Percentiles rank a stretch among this genome's conserved stretches.
Evolutionary conservation across 2,888 invertebrate species (phyloP).

Genomic region (Timema podura): DNA sequence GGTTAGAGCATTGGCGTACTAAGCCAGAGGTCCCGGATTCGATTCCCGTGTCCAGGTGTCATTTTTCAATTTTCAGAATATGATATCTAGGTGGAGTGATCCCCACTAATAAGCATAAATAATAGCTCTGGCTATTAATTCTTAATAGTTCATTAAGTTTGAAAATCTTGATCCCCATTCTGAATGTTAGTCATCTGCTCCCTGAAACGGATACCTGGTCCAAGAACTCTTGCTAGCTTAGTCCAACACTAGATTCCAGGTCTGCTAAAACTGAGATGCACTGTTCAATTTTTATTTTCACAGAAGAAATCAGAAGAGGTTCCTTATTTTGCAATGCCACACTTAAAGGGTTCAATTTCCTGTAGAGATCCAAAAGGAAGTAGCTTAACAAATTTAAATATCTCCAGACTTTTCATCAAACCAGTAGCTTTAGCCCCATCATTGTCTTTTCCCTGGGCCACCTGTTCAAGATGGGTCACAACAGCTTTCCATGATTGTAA

Average conservation of each 20-base stretch:
- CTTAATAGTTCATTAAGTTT: neutral
- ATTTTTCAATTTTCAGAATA: no score
- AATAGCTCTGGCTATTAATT: no score
- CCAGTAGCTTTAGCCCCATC: neutral
- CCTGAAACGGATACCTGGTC: constrained; percentile 1
- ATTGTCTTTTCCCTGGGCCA: neutral
- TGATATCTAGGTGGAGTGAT: no score
- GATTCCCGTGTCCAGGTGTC: no score
- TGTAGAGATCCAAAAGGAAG: neutral
- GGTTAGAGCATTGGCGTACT: no score
- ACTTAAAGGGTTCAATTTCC: constrained; percentile 1
- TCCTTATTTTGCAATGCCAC: constrained; percentile 6
- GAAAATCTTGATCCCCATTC: constrained; percentile 2
- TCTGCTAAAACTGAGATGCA: constrained; percentile 5
- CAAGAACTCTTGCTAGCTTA: neutral
- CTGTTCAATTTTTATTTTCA: neutral
- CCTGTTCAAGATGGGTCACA: neutral
- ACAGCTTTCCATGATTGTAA: no score
- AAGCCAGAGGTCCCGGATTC: no score
- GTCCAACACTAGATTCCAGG: neutral
- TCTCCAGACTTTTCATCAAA: neutral
- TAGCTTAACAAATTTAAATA: neutral
- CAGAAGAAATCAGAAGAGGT: neutral
- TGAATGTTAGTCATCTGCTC: neutral
- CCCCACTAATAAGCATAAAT: no score